phyloP scores from a whole-genome alignment of 2,113 vertebrate genomes.

The Mastomys natalensis region DNA sequence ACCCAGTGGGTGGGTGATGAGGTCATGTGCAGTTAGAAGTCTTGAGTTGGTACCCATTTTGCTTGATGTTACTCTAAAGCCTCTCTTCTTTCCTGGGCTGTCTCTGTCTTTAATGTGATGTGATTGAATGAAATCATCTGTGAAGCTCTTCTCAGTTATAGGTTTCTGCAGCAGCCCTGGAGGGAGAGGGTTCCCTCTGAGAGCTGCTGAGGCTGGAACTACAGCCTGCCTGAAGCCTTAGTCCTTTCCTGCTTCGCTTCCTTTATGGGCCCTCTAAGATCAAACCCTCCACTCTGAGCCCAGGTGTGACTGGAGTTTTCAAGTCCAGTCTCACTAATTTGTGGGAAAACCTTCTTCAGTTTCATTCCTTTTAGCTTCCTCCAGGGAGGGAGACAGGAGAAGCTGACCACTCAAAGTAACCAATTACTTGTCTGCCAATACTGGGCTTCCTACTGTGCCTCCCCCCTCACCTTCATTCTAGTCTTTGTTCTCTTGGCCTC shows the following conservation, averaged over 20 bases:
- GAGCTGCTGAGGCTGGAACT: neutral
- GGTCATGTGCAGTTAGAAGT: neutral
- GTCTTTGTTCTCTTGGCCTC: conserved; percentile 18
- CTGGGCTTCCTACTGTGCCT: neutral
- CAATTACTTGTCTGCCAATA: conserved; percentile 61
- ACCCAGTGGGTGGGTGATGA: neutral
- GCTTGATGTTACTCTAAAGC: neutral
- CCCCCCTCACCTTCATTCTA: neutral
- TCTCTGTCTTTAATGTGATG: neutral
- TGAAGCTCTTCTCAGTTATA: neutral
- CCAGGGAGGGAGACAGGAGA: conserved; percentile 37
- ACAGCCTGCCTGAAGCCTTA: neutral
- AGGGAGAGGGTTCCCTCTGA: neutral
- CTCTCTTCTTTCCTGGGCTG: neutral
- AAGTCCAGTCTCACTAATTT: conserved; percentile 68
- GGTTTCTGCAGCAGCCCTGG: neutral
- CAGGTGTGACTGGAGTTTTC: conserved; percentile 36
- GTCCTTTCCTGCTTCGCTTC: neutral
- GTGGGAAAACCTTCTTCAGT: conserved; percentile 68
- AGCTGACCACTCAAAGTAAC: conserved; percentile 44
- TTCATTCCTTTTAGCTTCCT: conserved; percentile 55
- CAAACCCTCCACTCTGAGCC: conserved; percentile 56
- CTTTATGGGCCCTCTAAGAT: conserved; percentile 56
- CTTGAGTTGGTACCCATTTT: neutral
- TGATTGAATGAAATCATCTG: neutral